phyloP scores from a whole-genome alignment of 2,888 invertebrate genomes.

The Cephus sareptanus region DNA sequence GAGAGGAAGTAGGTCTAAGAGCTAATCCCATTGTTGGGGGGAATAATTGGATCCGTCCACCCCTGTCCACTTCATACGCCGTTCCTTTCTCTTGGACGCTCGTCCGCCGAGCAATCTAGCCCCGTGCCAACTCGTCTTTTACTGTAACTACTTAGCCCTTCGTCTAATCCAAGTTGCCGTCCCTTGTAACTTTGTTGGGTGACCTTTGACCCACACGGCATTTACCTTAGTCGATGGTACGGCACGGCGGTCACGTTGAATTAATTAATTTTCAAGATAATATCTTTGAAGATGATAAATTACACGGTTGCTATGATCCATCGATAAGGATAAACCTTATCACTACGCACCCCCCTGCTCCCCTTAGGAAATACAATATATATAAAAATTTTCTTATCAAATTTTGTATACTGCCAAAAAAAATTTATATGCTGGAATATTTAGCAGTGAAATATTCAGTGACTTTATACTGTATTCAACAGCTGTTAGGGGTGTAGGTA shows the following conservation, averaged over 20 bases:
- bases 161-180: conserved; percentile 37
- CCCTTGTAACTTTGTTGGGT: conserved; percentile 41
- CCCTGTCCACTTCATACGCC: conserved; percentile 45
- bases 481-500: not conserved
- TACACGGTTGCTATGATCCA: not conserved
- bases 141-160: conserved; percentile 39
- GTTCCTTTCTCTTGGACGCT: conserved; percentile 24
- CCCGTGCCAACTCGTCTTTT: conserved; percentile 41
- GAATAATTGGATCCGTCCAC: conserved; percentile 50
- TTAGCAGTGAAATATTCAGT: not conserved
- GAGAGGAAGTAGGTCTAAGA: conserved; percentile 29
- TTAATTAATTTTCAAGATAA: not conserved
- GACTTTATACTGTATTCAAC: not conserved
- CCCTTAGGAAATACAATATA: too few species aligned
- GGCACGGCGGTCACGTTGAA: not conserved
- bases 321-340: not conserved
- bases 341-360: too few species aligned
- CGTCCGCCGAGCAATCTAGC: conserved; percentile 37
- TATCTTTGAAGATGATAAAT: not conserved
- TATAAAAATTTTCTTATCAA: not conserved
- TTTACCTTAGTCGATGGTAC: not conserved
- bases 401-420: not conserved
- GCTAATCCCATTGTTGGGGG: conserved; percentile 50
- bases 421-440: not conserved
- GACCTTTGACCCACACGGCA: not conserved